Base-by-base conservation (phyloP, 1,140 invertebrate species). In the Papilio aristodemus region DNA sequence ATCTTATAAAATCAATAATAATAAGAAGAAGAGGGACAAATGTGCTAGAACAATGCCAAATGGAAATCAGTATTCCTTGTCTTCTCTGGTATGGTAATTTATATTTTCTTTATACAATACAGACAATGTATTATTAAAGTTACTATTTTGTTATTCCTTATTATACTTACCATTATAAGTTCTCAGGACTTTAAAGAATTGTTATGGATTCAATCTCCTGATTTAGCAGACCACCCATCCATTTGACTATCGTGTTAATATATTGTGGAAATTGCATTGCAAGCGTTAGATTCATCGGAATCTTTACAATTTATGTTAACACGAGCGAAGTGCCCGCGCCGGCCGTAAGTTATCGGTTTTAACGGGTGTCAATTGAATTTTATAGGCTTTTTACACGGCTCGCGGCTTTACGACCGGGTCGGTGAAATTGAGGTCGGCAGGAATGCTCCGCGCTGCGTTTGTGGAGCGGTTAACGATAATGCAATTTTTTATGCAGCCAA, bases 281-380 rank as follows among this genome's bases (percentile, higher is more conserved):
- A 54, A 54, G 17, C 19, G 32, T 36, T 59, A 59, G 27, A n/a
- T 19, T 22, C 39, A 27, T 66, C 10, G 63, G 63, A 46, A 50
- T 66, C 63, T 46, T 64, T 43, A 46, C 63, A 66, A 66, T 66
- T 66, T 66, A 66, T 50, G 63, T 66, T 66, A 66, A 66, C 63
- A 66, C 63, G 63, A 66, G 63, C n/a, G 63, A 66, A 50, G 62
- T 64, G 63, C n/a, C 22, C 63, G 25, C 6, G 22, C 25, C 63
- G 63, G 22, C 27, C 63, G 63, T 75, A 75, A 68, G 69, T 75
- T 75, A 75, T 62, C 70, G 25, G 63, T 67, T 73, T 75, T 78
- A 71, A 80, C 72, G 71, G 72, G 72, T 78, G 74, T 74, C 78
- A 80, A 80, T 78, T 80, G 78, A 78, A 75, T 80, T 80, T 78